These are phyloP conservation scores for Urechis unicinctus DNA, from an alignment of 2,888 invertebrate species.

Conservation along the genomic window DNA sequence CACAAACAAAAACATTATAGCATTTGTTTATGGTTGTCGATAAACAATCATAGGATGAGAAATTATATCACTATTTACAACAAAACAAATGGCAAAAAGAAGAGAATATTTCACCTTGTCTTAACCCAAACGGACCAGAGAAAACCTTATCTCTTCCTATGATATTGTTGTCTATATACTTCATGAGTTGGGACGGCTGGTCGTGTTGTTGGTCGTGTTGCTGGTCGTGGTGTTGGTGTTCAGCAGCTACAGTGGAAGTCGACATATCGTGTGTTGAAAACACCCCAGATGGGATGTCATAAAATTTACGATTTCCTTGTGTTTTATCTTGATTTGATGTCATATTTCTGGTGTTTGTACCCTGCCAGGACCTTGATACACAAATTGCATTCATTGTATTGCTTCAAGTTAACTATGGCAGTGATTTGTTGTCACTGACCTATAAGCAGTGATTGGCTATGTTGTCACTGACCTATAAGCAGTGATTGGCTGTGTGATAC, in stretches of 20 bases:
- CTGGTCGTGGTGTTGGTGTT: neutral
- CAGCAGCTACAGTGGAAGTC: neutral
- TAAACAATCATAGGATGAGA: too few relatives aligned
- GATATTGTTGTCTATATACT: slow-evolving; percentile 71
- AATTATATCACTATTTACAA: neutral
- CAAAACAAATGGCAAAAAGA: neutral
- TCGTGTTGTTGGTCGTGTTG: neutral
- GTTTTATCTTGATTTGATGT: too few relatives aligned
- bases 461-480: too few relatives aligned
- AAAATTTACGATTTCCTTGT: neutral
- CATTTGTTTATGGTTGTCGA: too few relatives aligned
- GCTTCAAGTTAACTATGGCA: too few relatives aligned
- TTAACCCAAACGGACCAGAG: slow-evolving; percentile 73
- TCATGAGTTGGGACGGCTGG: too few relatives aligned
- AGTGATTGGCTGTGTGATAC: too few relatives aligned
- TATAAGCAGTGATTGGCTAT: too few relatives aligned
- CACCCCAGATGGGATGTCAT: neutral
- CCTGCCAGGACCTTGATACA: too few relatives aligned
- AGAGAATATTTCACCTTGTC: slow-evolving; percentile 55
- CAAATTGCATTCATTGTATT: neutral
- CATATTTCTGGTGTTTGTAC: too few relatives aligned
- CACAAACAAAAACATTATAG: slow-evolving; percentile 20
- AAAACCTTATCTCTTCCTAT: slow-evolving; percentile 76
- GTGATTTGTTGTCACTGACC: too few relatives aligned
- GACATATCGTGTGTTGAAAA: too few relatives aligned